These are phyloP conservation scores for Spheniscus mendiculus DNA, from an alignment of 2,113 vertebrate genomes.

Conservation along the genomic window DNA sequence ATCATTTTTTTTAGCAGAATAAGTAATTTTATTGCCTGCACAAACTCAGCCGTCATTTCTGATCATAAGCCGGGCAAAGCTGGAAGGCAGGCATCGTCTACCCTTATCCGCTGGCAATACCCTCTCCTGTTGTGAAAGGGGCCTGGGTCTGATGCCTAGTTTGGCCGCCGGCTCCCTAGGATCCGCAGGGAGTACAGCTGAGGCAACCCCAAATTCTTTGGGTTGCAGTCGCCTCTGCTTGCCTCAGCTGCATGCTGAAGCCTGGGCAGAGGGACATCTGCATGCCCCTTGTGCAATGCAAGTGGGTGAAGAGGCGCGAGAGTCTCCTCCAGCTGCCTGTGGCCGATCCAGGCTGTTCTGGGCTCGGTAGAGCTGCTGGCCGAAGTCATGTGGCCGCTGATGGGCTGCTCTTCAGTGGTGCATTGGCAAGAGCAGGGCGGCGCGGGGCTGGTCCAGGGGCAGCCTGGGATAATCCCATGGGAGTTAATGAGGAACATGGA, in stretches of 20 bases:
- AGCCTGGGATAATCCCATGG: rapidly evolving
- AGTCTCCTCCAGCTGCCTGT: background rate
- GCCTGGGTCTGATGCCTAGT: background rate
- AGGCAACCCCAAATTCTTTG: background rate
- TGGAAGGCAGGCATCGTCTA: background rate
- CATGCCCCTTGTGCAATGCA: background rate
- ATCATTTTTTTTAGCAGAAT: background rate
- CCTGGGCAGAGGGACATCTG: background rate
- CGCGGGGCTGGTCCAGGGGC: background rate
- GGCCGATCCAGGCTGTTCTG: rapidly evolving
- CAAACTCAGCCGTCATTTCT: background rate
- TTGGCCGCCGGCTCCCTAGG: background rate
- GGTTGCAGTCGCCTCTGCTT: background rate
- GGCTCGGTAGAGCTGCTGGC: background rate
- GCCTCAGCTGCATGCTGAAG: background rate
- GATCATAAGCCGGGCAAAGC: background rate
- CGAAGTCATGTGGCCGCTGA: background rate
- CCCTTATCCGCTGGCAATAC: background rate
- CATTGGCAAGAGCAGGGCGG: background rate
- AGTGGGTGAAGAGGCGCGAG: background rate
- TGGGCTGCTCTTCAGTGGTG: background rate
- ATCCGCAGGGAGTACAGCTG: background rate
- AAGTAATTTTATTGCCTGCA: background rate
- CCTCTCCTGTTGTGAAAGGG: background rate
- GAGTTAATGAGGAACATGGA: background rate